These are phyloP conservation scores for Teleiodes luculella DNA, from an alignment of 2,888 invertebrate species.

Conservation along the genomic window DNA sequence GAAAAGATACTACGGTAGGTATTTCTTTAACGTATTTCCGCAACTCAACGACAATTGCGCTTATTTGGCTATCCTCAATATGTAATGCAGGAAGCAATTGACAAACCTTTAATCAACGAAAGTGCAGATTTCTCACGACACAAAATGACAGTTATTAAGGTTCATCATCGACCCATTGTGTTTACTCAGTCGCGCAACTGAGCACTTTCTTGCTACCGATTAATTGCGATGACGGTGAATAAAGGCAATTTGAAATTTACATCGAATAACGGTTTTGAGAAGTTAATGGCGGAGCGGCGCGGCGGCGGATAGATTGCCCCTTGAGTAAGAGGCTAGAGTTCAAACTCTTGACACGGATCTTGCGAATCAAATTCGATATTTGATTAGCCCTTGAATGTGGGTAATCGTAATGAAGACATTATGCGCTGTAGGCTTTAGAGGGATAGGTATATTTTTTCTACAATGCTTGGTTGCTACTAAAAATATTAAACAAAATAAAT, in stretches of 20 bases:
- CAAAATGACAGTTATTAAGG: slow-evolving; percentile 46
- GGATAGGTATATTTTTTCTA: no score
- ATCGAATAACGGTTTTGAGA: neutral
- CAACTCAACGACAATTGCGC: neutral
- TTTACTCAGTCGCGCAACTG: slow-evolving; percentile 29
- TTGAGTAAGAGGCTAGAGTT: neutral
- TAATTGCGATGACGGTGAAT: slow-evolving; percentile 34
- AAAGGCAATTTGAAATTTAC: slow-evolving; percentile 30
- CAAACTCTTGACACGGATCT: neutral
- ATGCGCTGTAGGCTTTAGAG: no score
- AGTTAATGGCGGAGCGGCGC: neutral
- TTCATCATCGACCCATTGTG: slow-evolving; percentile 32
- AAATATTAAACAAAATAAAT: no score
- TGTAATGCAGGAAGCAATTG: slow-evolving; percentile 14
- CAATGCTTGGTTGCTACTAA: no score
- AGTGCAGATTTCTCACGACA: slow-evolving; percentile 28
- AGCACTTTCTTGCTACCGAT: slow-evolving; percentile 32
- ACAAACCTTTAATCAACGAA: slow-evolving; percentile 21
- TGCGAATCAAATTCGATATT: neutral
- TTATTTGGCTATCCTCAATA: neutral
- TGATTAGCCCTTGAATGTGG: neutral
- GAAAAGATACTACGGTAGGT: neutral
- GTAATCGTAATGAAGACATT: neutral
- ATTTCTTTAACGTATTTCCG: no score
- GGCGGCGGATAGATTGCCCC: neutral